Evolutionary conservation across 2,888 invertebrate species (phyloP), one percentile per base, ranked within the genome.

Genomic region (Stenolophus ochropezus): DNA sequence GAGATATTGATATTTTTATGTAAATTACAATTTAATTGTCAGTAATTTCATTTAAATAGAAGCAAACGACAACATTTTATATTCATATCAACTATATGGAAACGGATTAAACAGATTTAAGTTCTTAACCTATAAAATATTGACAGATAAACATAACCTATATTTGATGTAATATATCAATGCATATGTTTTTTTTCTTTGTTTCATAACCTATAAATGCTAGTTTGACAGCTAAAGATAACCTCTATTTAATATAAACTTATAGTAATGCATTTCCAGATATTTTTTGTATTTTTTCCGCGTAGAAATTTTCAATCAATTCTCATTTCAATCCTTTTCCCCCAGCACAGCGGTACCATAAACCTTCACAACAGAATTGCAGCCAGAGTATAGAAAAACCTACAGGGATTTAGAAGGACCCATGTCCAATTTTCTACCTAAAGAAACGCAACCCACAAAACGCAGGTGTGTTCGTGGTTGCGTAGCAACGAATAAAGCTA

Each of bases 21-120:
- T 16, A 69, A 69, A 69, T 69, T 69, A 69, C 69, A 16, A 16
- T 69, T 69, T 69, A 69, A 69, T 69, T 69, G 69, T 33, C 47
- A 69, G 25, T 69, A 69, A 69, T 69, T 69, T 27, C 42, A 47
- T 69, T 47, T 69, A 69, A 69, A 69, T 47, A 69, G 69, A 14
- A 18, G 25, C 27, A 69, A 33, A 69, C 69, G 27, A 69, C 47
- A 47, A 5, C 14, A n/a, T 56, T 56, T 56, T 21, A 56, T 21
- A 56, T 18, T 18, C 20, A 56, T 56, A 11, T 8, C 33, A 42
- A 42, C 6, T 11, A 42, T 42, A 42, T 42, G 33, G 33, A 42
- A 18, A 51, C 14, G 18, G 51, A 16, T 51, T 51, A 51, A 14
- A 42, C 1, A 11, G 33, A 42, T 42, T 42, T 42, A 42, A 42